Evolutionary conservation across 2,797 vertebrate species (phyloP), one percentile per base, ranked within the genome.

Genomic region (Neopelma chrysocephalum): DNA sequence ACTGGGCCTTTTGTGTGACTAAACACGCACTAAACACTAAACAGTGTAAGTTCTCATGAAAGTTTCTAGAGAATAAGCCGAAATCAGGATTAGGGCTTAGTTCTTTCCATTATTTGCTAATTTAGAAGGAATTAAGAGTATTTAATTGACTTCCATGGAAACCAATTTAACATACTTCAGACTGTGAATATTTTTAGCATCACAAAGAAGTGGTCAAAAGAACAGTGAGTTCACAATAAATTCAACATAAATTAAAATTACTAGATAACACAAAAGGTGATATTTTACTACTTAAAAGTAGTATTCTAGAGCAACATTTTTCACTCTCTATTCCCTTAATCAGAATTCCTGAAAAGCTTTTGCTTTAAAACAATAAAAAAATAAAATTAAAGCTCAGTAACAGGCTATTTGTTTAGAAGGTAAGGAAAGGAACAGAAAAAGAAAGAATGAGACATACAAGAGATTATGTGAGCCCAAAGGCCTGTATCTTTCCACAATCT

Each of bases 141-240:
- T 89, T 96, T 96, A 87, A 96, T 87, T 83, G 78, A 92, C 45
- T 80, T 95, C 58, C 64, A 81, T 85, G 68, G 82, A 81, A 96
- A 38, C 36, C 76, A 92, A 93, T 84, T 95, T 94, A 90, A 76
- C 58, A 73, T 14, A 61, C 85, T 65, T 87, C 62, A 93, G 77
- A 58, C 34, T n/a, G 36, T 61, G 50, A 32, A 6, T 75, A 77
- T 64, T 96, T 94, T 83, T 75, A 86, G 77, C 89, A 62, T 40
- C 80, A 70, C 45, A 76, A 53, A 26, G 38, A 85, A 73, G 23
- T 42, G 47, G 38, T 72, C 58, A 88, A 60, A 91, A 72, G 42
- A 91, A 38, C 13, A 66, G 25, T 62, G 64, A 75, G 84, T 27
- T 78, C 47, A 43, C 34, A 72, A 82, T 40, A 86, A 82, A 89